Percentiles rank a stretch among this genome's conserved stretches.
Evolutionary conservation across 2,113 vertebrate genomes (phyloP).

Genomic region (Ivindomyrus marchei): DNA sequence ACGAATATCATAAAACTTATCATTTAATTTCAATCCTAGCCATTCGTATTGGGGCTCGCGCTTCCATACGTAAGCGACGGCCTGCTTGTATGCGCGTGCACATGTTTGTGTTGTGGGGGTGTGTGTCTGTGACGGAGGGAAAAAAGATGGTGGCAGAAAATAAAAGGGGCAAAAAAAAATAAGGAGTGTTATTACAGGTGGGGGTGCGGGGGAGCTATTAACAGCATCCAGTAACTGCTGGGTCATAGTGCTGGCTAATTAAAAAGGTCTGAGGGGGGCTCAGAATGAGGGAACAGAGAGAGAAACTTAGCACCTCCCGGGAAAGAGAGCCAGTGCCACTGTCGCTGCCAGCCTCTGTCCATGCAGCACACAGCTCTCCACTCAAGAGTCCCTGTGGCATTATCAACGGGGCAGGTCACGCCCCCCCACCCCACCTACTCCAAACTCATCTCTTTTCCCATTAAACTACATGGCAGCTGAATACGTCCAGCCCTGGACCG

Average conservation of each 20-base stretch:
- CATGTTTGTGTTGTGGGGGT: neutral
- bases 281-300: neutral
- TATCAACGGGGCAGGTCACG: neutral
- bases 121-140: neutral
- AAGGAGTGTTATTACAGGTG: neutral
- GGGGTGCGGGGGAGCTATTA: neutral
- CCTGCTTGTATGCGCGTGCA: neutral
- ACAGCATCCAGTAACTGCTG: neutral
- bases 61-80: neutral
- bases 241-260: conserved; percentile 1
- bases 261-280: neutral
- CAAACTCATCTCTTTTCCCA: neutral
- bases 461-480: neutral
- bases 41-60: neutral
- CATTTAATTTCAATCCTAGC: neutral
- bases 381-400: neutral
- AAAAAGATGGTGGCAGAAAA: neutral
- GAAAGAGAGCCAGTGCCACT: neutral
- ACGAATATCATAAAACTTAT: neutral
- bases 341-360: neutral
- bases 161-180: neutral
- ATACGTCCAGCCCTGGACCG: neutral
- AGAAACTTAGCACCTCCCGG: neutral
- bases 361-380: neutral
- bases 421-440: neutral